A percentile compares a stretch with the other conserved stretches of the same genome.
Conservation (phyloP, 92 coral and sea anemone species). For the Epizoanthus illoricatus region DNA sequence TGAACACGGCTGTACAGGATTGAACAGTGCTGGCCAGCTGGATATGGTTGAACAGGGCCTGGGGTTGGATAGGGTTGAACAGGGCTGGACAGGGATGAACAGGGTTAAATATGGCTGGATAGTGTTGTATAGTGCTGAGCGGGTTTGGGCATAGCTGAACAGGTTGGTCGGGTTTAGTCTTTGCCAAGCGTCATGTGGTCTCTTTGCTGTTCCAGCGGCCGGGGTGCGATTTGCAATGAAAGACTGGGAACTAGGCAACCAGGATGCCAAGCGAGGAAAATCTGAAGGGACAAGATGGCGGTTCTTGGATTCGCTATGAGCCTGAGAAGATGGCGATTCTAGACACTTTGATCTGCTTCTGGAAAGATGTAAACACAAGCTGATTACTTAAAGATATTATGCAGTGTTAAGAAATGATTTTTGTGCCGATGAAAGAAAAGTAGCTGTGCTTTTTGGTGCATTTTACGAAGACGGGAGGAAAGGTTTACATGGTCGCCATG, state of each 20-base stretch:
- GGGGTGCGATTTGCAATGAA: neutral
- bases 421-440: neutral
- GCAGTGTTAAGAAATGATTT: neutral
- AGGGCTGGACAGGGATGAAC: too few species aligned
- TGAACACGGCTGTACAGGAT: too few species aligned
- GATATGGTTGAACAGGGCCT: too few species aligned
- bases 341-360: neutral
- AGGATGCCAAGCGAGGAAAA: neutral
- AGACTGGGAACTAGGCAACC: slow-evolving; percentile 23
- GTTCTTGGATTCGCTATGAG: neutral
- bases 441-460: neutral
- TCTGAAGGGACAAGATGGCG: slow-evolving; percentile 10
- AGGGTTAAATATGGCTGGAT: too few species aligned
- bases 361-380: neutral
- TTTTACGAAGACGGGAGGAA: slow-evolving; percentile 25
- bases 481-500: slow-evolving; percentile 46
- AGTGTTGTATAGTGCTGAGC: too few species aligned
- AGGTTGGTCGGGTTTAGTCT: too few species aligned
- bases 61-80: too few species aligned
- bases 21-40: too few species aligned
- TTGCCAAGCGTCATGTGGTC: too few species aligned
- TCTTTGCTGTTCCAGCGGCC: too few species aligned
- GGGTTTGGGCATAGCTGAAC: too few species aligned
- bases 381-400: neutral
- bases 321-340: neutral